These are phyloP conservation scores for Sphyrna mokarran DNA, from an alignment of 2,113 vertebrate species.

Conservation along the genomic window DNA sequence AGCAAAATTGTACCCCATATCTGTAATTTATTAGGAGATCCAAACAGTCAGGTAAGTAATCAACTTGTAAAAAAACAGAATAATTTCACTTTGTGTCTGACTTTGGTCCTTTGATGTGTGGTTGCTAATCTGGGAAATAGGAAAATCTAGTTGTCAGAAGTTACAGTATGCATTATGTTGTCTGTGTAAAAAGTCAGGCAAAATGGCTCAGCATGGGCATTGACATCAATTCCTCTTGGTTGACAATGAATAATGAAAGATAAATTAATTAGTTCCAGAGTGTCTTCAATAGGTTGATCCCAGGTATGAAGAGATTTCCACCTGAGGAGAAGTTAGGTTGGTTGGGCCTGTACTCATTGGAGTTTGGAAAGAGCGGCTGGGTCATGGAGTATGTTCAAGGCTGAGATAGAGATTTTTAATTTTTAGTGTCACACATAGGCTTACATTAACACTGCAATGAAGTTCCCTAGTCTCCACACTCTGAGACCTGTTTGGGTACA, in stretches of 20 bases:
- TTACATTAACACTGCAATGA: too few species aligned
- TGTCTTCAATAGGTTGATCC: too few species aligned
- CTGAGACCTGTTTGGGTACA: too few species aligned
- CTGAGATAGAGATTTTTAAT: too few species aligned
- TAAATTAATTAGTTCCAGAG: too few species aligned
- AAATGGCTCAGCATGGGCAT: background rate
- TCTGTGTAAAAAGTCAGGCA: background rate
- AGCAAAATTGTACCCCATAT: constrained; percentile 98
- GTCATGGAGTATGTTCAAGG: too few species aligned
- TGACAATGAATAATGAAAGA: background rate
- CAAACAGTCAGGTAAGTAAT: constrained; percentile 84
- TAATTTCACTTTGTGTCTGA: constrained; percentile 25
- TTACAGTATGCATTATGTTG: background rate
- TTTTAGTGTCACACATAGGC: too few species aligned
- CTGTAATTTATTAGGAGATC: constrained; percentile 94
- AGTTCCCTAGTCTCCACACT: too few species aligned
- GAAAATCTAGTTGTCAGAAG: background rate
- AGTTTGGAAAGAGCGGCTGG: too few species aligned
- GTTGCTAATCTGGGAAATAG: background rate
- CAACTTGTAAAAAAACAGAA: constrained; percentile 14
- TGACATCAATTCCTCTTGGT: background rate
- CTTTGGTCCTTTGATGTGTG: background rate
- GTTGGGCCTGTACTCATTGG: too few species aligned
- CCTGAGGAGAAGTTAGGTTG: too few species aligned
- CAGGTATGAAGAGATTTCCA: too few species aligned